A percentile compares a stretch with the other conserved stretches of the same genome.
These are phyloP conservation scores for Leptarthrus brevirostris DNA, from an alignment of 2,888 invertebrate species.

Conservation along the genomic window DNA sequence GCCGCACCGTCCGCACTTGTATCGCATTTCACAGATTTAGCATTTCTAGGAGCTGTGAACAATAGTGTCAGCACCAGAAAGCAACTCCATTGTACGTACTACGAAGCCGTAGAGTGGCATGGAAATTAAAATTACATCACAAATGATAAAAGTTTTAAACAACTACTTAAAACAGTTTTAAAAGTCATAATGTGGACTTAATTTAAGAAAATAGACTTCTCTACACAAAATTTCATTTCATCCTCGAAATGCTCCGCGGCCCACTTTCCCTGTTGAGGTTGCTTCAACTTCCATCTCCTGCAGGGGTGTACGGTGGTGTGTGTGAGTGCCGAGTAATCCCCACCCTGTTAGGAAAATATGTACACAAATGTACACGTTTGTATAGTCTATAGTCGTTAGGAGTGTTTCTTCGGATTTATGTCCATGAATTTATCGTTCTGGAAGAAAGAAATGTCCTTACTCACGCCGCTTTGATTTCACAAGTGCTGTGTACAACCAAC, in stretches of 20 bases:
- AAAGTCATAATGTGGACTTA: conserved; percentile 47
- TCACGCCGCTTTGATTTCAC: conserved; percentile 46
- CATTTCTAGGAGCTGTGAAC: conserved; percentile 29
- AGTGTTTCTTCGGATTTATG: conserved; percentile 45
- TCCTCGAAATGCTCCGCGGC: conserved; percentile 17
- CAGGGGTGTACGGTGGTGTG: neutral
- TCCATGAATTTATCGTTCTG: conserved; percentile 45
- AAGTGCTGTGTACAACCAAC: conserved; percentile 47
- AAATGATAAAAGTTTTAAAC: conserved; percentile 47
- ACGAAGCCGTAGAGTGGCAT: neutral
- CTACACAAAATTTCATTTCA: conserved; percentile 41
- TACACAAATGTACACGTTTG: conserved; percentile 13
- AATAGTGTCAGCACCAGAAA: conserved; percentile 34
- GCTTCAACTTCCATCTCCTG: neutral
- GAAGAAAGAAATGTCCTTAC: conserved; percentile 46
- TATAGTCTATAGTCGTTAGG: conserved; percentile 35
- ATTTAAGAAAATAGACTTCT: conserved; percentile 45
- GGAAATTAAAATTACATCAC: conserved; percentile 45
- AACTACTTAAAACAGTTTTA: conserved; percentile 44
- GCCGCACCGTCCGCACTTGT: neutral
- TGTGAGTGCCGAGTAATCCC: neutral
- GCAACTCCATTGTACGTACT: conserved; percentile 1
- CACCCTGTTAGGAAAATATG: conserved; percentile 6
- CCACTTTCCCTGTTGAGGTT: neutral
- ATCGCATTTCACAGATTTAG: conserved; percentile 44